phyloP scores from a whole-genome alignment of 2,113 vertebrate species.

The Seriola aureovittata region DNA sequence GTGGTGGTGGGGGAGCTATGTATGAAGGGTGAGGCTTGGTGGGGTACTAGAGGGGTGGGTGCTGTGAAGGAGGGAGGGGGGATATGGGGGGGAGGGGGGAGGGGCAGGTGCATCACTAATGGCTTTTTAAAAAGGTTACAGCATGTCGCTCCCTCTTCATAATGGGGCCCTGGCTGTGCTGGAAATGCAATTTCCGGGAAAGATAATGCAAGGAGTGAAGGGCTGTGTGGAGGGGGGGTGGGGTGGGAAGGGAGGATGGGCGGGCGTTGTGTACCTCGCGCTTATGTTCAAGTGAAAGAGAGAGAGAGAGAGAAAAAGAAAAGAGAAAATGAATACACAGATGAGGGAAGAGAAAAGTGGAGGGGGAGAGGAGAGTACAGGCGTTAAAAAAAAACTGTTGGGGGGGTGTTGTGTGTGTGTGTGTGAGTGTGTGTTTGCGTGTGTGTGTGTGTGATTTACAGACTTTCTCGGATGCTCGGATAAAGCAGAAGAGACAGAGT shows the following conservation, averaged over 20 bases:
- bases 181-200: conserved; percentile 88
- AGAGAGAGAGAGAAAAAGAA: conserved; percentile 28
- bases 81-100: conserved; percentile 36
- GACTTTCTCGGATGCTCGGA: conserved; percentile 57
- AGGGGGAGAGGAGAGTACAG: conserved; percentile 24
- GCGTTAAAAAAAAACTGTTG: conserved; percentile 24
- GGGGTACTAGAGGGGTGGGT: conserved; percentile 41
- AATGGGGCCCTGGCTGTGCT: conserved; percentile 87
- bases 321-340: conserved; percentile 19
- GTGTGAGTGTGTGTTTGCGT: not conserved
- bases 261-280: conserved; percentile 53
- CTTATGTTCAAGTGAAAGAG: conserved; percentile 68
- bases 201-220: conserved; percentile 85
- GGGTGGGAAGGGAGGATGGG: conserved; percentile 29
- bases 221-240: conserved; percentile 40
- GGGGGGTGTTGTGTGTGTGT: not conserved
- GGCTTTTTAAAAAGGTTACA: conserved; percentile 90
- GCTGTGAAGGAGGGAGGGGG: conserved; percentile 41
- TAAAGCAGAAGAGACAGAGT: conserved; percentile 49
- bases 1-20: conserved; percentile 6
- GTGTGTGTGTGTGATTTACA: conserved; percentile 29
- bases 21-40: conserved; percentile 57
- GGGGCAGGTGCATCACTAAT: conserved; percentile 87
- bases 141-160: conserved; percentile 87
- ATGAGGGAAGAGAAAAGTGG: conserved; percentile 29